Conservation (phyloP, 2,113 vertebrate species). For the Bettongia penicillata region DNA sequence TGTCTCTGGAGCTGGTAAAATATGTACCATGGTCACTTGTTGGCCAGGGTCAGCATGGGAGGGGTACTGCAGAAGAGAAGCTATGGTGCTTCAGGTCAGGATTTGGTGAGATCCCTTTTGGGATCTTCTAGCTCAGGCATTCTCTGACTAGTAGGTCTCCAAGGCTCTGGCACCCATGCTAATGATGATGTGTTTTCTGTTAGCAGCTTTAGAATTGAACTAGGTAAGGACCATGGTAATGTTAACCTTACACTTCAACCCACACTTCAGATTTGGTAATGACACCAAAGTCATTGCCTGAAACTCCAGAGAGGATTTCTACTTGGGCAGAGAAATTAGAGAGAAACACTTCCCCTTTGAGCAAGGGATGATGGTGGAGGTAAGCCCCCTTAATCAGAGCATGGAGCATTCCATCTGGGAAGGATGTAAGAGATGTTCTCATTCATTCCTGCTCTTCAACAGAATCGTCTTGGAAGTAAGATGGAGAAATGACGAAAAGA, state of each 20-base stretch:
- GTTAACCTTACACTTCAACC: slow-evolving; percentile 92
- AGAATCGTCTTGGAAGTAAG: background rate
- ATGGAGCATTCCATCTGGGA: background rate
- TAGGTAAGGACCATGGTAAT: slow-evolving; percentile 85
- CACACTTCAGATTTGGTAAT: slow-evolving; percentile 87
- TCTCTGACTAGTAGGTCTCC: background rate
- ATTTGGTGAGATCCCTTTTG: too few relatives aligned
- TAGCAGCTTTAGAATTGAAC: slow-evolving; percentile 90
- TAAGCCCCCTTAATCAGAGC: slow-evolving; percentile 70
- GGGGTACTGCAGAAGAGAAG: background rate
- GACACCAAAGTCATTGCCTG: slow-evolving; percentile 89
- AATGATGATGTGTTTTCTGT: background rate
- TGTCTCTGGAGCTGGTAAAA: background rate
- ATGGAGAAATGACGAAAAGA: background rate
- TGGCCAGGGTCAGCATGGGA: background rate
- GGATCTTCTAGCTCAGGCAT: background rate
- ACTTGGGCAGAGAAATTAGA: slow-evolving; percentile 89
- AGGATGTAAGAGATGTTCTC: background rate
- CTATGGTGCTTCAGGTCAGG: background rate
- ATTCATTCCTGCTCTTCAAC: background rate
- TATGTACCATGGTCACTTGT: background rate
- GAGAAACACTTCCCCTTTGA: slow-evolving; percentile 88
- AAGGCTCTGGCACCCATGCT: background rate
- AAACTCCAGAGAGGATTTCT: slow-evolving; percentile 84
- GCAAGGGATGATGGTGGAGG: slow-evolving; percentile 85